A percentile compares a stretch with the other conserved stretches of the same genome.
Evolutionary conservation across 2,888 invertebrate species (phyloP).

Genomic region (Ichneumon xanthorius): DNA sequence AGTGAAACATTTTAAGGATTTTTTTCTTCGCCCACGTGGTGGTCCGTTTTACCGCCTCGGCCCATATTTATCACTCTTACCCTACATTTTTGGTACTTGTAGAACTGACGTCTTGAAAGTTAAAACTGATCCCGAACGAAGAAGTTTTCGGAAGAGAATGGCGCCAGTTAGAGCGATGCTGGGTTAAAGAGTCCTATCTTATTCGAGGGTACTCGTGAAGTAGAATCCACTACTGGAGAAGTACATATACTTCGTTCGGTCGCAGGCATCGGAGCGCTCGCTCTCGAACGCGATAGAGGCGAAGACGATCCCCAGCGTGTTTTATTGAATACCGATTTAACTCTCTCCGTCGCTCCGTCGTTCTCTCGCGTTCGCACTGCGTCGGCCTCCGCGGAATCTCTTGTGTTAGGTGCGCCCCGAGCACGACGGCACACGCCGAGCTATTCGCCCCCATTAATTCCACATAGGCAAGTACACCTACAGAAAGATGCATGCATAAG

Average conservation of each 20-base stretch:
- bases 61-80: not conserved
- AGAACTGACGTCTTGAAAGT: not conserved
- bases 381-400: conserved; percentile 31
- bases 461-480: not conserved
- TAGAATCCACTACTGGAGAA: conserved; percentile 43
- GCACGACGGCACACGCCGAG: conserved; percentile 10
- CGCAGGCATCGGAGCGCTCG: not conserved
- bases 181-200: conserved; percentile 16
- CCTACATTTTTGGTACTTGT: not conserved
- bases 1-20: no score
- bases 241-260: conserved; percentile 23
- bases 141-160: not conserved
- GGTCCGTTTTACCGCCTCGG: not conserved
- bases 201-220: conserved; percentile 38
- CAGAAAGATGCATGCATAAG: not conserved
- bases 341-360: not conserved
- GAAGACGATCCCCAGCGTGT: conserved; percentile 15
- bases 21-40: not conserved
- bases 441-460: conserved; percentile 4
- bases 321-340: conserved; percentile 48
- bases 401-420: conserved; percentile 39
- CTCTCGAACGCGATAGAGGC: conserved; percentile 27
- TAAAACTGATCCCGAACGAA: not conserved
- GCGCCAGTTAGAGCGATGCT: conserved; percentile 3
- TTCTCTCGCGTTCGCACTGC: not conserved